Evolutionary conservation across 2,113 vertebrate species (phyloP), one percentile per base, ranked within the genome.

Genomic region (Felis chaus): DNA sequence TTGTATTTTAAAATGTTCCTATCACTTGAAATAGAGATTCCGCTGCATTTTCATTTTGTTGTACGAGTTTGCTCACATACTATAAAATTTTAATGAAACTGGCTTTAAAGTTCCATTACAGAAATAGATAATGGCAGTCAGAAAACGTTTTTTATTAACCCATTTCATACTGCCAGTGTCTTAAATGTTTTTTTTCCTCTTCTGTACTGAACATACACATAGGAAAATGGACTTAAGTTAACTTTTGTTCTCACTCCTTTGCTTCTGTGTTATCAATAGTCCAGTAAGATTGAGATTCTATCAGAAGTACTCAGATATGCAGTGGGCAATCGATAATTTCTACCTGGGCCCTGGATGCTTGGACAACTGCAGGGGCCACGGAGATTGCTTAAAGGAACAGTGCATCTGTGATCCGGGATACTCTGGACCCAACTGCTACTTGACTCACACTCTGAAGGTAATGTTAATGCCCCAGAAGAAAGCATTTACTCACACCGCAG

Each of bases 251-350:
- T 36, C 68, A 18, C 86, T 71, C 97, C 29, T 13, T 98, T 97
- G 94, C 53, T 87, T 97, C 90, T 68, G 97, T 98, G 89, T 85
- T 97, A 80, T 92, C 36, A 89, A 78, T 96, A 99, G 99, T 92
- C 98, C 99, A 0, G 99, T 99, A 89, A 99, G 99, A 66, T 99
- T 99, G 99, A 99, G 99, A n/a, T 99, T 99, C 98, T 99, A 99
- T 98, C 99, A 99, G 98, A 99, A 99, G 98, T 99, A 99, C 97
- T 99, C 99, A 63, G 99, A 99, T 96, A 97, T 98, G 81, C 99
- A 99, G 96, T 99, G 99, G 99, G 99, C 99, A 33, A 99, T 99
- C 4, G 99, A 99, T 98, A 99, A 99, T 98, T 99, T 99, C 98
- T 99, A 99, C 97, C 99, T 99, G 86, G 99, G 99, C 29, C 99